Evolutionary conservation across 2,888 invertebrate species (phyloP).

Genomic region (Drosophila mayaguana): DNA sequence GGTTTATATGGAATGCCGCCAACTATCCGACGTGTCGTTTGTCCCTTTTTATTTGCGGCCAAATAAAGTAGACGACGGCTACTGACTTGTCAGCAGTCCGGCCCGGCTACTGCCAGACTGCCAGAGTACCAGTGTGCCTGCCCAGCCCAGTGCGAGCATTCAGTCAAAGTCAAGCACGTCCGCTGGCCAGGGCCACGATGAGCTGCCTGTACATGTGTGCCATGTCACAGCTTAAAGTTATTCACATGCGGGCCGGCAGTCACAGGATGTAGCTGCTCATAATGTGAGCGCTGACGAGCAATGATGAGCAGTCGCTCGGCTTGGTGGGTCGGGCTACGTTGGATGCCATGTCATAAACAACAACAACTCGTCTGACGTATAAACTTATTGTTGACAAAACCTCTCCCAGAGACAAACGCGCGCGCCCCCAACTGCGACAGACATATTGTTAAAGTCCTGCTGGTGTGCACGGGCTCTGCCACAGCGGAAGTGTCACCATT

Average conservation of each 20-base stretch:
- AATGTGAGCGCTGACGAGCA: slow-evolving; percentile 35
- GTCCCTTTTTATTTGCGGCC: slow-evolving; percentile 41
- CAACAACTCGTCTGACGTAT: slow-evolving; percentile 65
- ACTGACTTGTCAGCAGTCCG: slow-evolving; percentile 21
- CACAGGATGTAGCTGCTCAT: slow-evolving; percentile 35
- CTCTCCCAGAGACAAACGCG: slow-evolving; percentile 56
- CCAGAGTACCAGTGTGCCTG: neutral
- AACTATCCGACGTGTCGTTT: slow-evolving; percentile 50
- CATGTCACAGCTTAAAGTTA: slow-evolving; percentile 77
- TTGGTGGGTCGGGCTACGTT: neutral
- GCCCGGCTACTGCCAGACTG: neutral
- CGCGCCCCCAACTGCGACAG: slow-evolving; percentile 32
- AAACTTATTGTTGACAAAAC: slow-evolving; percentile 81
- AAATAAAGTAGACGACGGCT: slow-evolving; percentile 41
- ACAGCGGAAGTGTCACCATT: slow-evolving; percentile 83
- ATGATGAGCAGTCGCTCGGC: slow-evolving; percentile 45
- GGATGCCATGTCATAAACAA: slow-evolving; percentile 73
- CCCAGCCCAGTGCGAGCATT: slow-evolving; percentile 13
- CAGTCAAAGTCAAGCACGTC: slow-evolving; percentile 78
- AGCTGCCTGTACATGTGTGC: slow-evolving; percentile 46
- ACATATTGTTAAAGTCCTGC: slow-evolving; percentile 76
- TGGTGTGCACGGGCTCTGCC: slow-evolving; percentile 59
- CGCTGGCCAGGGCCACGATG: slow-evolving; percentile 26
- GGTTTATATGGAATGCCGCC: slow-evolving; percentile 35
- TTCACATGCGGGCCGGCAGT: slow-evolving; percentile 51